Base-by-base conservation (phyloP, 1,140 invertebrate species). In the Stegodyphus mimosarum region DNA sequence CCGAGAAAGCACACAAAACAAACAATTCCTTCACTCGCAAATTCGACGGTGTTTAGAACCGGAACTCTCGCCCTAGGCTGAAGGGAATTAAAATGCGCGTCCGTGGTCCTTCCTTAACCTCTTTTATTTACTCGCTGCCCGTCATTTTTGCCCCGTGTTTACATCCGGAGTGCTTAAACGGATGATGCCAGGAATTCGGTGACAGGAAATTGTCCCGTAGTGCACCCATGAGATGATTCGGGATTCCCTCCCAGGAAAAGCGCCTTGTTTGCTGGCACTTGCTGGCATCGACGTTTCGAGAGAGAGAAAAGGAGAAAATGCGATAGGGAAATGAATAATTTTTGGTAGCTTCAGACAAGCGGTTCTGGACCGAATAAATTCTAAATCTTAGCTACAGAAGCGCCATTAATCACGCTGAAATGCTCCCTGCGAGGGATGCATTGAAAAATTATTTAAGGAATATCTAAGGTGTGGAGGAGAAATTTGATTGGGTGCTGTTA, bases 181-280 rank as follows among this genome's bases (percentile, higher is more conserved):
- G 33, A 50, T 71, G 69, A 71, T 33, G 69, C 69, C 33, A 13
- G 33, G 69, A 71, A 71, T 71, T 71, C 49, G 33, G 69, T 48
- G 69, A 71, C 69, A 71, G 69, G 69, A 71, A 71, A 71, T 71
- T 71, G 69, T n/a, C 69, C 69, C n/a, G n/a, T 13, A 71, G 69
- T 9, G 50, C 33, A 51, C 33, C 49, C 49, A 18, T 71, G 33
- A 71, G 69, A 51, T 10, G n/a, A 51, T 71, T 33, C 33, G 33
- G 33, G 33, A 33, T 33, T 33, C 33, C 33, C 33, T 33, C 33
- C 33, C 33, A 33, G 33, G 33, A 33, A 33, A 33, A 33, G 33
- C 33, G 33, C 33, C 33, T 33, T 33, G 33, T 33, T 48, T 71
- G 69, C 11, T 13, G 33, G 66, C 55, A 13, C 69, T 50, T 48